phyloP scores from a whole-genome alignment of 2,113 vertebrate genomes.

The Macrotis lagotis region DNA sequence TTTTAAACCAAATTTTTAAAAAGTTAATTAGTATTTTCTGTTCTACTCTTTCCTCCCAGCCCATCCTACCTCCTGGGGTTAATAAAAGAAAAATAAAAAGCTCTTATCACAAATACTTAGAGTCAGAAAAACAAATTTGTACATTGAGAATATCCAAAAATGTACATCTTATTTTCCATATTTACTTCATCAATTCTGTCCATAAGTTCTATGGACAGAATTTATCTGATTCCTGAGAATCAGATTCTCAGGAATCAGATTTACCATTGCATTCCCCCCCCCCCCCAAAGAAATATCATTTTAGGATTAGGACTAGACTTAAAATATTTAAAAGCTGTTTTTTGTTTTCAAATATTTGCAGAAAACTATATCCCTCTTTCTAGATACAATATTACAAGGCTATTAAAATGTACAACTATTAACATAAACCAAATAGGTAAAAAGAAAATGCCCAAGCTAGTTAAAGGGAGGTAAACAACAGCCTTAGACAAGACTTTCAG shows the following conservation, averaged over 20 bases:
- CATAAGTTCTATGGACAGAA: background rate
- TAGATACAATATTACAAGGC: background rate
- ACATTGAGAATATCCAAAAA: background rate
- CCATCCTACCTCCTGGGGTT: background rate
- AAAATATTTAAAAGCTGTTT: constrained; percentile 23
- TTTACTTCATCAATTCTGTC: background rate
- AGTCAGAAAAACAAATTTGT: background rate
- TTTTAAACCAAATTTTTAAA: background rate
- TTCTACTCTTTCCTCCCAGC: background rate
- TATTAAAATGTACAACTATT: constrained; percentile 27
- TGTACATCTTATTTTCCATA: background rate
- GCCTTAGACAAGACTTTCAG: constrained; percentile 8
- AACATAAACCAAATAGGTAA: background rate
- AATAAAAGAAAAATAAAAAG: background rate
- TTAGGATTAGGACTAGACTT: background rate
- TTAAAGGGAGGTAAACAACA: background rate
- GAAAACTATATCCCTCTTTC: constrained; percentile 24
- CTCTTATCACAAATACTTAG: background rate
- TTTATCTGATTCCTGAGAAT: background rate
- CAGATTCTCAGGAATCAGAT: background rate
- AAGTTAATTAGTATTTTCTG: background rate
- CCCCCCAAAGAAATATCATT: background rate
- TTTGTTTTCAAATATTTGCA: constrained; percentile 21
- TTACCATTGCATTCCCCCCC: background rate
- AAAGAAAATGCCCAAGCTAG: constrained; percentile 28